A percentile compares a stretch with the other conserved stretches of the same genome.
Evolutionary conservation across 2,888 invertebrate genomes (phyloP).

Genomic region (Thymelicus acteon): DNA sequence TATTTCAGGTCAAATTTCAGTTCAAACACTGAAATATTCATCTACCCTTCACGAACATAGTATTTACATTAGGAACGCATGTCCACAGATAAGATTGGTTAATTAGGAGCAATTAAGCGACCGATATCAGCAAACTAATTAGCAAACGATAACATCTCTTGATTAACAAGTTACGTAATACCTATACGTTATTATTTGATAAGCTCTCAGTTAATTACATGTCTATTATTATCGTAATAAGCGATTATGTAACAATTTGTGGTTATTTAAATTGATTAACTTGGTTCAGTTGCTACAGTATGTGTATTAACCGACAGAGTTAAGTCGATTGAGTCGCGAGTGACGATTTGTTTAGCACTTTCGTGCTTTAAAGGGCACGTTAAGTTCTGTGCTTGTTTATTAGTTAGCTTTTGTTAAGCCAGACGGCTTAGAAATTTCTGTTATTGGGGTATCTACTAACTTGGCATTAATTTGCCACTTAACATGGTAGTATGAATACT

Average conservation of each 20-base stretch:
- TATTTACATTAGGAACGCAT: constrained; percentile 22
- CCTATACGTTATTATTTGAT: constrained; percentile 20
- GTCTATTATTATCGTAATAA: constrained; percentile 34
- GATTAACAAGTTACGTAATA: constrained; percentile 47
- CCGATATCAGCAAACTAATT: constrained; percentile 46
- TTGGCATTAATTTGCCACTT: too few species aligned
- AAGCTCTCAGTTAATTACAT: constrained; percentile 31
- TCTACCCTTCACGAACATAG: constrained; percentile 6
- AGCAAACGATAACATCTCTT: constrained; percentile 46
- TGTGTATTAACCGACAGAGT: not conserved
- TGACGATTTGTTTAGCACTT: too few species aligned
- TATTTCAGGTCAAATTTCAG: too few species aligned
- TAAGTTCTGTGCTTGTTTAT: too few species aligned
- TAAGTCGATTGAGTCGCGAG: too few species aligned
- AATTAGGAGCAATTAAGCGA: constrained; percentile 47
- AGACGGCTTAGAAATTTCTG: too few species aligned
- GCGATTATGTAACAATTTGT: constrained; percentile 32
- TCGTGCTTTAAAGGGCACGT: too few species aligned
- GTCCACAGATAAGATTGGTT: constrained; percentile 43
- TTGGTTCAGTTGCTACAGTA: not conserved
- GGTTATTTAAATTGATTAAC: constrained; percentile 44
- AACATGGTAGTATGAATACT: too few species aligned
- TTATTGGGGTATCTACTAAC: too few species aligned
- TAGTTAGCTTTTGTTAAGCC: too few species aligned
- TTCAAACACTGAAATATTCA: constrained; percentile 8